These are phyloP conservation scores for Sebastolobus altivelis DNA, from an alignment of 2,797 vertebrate species.

Conservation along the genomic window DNA sequence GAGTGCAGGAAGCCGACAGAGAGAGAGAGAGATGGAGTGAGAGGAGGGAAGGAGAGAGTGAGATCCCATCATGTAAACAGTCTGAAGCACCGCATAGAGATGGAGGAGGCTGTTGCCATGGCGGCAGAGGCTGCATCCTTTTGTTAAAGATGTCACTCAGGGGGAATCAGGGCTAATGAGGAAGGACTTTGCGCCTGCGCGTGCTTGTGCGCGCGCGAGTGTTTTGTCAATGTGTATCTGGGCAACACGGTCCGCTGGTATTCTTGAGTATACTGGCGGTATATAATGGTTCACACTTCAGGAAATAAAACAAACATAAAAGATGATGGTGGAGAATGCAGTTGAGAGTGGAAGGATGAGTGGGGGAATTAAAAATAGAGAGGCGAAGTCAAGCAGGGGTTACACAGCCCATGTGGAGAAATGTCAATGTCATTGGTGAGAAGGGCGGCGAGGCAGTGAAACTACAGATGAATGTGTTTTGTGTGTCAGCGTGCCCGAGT, in stretches of 20 bases:
- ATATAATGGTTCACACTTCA: slow-evolving; percentile 53
- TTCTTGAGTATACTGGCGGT: slow-evolving; percentile 38
- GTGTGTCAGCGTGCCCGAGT: slow-evolving; percentile 38
- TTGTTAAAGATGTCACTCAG: slow-evolving; percentile 87
- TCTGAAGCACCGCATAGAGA: slow-evolving; percentile 79
- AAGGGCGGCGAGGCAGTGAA: slow-evolving; percentile 46
- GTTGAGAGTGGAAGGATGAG: slow-evolving; percentile 29
- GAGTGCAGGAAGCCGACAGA: slow-evolving; percentile 53
- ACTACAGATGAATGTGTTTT: slow-evolving; percentile 54
- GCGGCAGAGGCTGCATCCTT: slow-evolving; percentile 86
- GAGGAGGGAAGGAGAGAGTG: slow-evolving; percentile 60
- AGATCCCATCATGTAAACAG: slow-evolving; percentile 82
- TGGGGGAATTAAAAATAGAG: slow-evolving; percentile 60
- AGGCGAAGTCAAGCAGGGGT: slow-evolving; percentile 63
- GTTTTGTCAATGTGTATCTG: slow-evolving; percentile 65
- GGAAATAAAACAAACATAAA: slow-evolving; percentile 13
- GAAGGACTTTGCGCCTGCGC: slow-evolving; percentile 80
- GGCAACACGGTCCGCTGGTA: slow-evolving; percentile 68
- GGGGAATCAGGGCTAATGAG: slow-evolving; percentile 86
- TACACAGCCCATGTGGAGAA: slow-evolving; percentile 56
- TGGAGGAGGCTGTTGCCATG: slow-evolving; percentile 86
- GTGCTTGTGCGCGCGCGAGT: slow-evolving; percentile 24
- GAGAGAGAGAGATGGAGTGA: slow-evolving; percentile 34
- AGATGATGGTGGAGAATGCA: slow-evolving; percentile 20
- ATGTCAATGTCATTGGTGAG: slow-evolving; percentile 71